Percentiles rank a stretch among this genome's conserved stretches.
Evolutionary conservation across 2,888 invertebrate species (phyloP).

Genomic region (Zelleria hepariella): DNA sequence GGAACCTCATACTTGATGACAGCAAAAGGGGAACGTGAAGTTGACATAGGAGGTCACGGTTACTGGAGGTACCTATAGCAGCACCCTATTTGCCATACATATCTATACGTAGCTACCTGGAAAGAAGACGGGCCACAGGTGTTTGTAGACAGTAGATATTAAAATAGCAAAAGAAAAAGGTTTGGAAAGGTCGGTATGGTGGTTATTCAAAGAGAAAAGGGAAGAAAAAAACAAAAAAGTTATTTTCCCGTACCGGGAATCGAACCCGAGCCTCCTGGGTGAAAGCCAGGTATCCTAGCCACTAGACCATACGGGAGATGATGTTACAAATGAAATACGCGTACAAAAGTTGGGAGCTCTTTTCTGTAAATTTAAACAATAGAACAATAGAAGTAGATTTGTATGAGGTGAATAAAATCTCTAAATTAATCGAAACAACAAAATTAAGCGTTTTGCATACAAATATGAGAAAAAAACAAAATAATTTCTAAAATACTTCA

Average conservation of each 20-base stretch:
- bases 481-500: not conserved
- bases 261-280: slow-evolving; percentile 81
- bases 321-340: not conserved
- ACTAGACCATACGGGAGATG: slow-evolving; percentile 74
- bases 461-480: not conserved
- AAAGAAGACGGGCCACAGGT: no score
- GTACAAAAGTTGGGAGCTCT: not conserved
- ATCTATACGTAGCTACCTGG: not conserved
- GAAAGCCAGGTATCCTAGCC: slow-evolving; percentile 80
- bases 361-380: no score
- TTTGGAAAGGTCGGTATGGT: no score
- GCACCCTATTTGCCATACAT: not conserved
- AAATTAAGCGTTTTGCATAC: not conserved
- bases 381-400: no score
- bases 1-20: not conserved
- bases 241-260: slow-evolving; percentile 79
- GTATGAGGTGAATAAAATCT: not conserved
- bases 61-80: not conserved
- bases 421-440: not conserved
- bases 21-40: not conserved
- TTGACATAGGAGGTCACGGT: not conserved
- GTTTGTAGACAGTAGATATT: no score
- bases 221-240: slow-evolving; percentile 21
- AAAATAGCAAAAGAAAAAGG: no score
- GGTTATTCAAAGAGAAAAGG: not conserved